These are phyloP conservation scores for Yponomeuta malinellus DNA, from an alignment of 2,888 invertebrate species.

Conservation along the genomic window DNA sequence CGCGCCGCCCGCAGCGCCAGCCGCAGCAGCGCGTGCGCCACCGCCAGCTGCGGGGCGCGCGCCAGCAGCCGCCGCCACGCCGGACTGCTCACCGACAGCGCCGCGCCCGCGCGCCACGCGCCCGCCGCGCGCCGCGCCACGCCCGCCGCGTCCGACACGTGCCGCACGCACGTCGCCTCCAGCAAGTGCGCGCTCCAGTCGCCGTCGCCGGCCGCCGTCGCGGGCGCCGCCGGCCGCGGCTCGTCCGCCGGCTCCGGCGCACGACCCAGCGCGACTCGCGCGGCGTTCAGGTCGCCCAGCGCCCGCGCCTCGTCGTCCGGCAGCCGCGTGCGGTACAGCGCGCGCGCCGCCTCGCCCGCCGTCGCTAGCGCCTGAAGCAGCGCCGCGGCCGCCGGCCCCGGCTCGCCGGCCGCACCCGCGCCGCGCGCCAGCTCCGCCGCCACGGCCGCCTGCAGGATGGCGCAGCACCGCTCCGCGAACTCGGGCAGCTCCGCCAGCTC, in stretches of 20 bases:
- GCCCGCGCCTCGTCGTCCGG: slow-evolving; percentile 45
- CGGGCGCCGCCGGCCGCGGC: background rate
- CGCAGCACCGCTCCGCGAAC: slow-evolving; percentile 77
- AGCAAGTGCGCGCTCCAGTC: slow-evolving; percentile 31
- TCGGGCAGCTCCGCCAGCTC: slow-evolving; percentile 69
- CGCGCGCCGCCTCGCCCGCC: slow-evolving; percentile 49
- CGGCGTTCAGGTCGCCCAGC: slow-evolving; percentile 44
- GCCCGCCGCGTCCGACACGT: background rate
- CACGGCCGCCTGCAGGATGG: slow-evolving; percentile 76
- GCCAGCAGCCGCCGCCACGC: too few species aligned
- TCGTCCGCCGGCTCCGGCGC: slow-evolving; percentile 17
- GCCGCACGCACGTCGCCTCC: slow-evolving; percentile 32
- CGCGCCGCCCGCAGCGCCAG: too few species aligned
- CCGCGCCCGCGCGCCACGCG: background rate
- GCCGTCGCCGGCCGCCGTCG: slow-evolving; percentile 20
- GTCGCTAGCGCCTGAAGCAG: slow-evolving; percentile 56
- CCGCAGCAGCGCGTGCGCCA: too few species aligned
- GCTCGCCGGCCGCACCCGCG: too few species aligned
- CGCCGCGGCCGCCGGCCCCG: slow-evolving; percentile 30
- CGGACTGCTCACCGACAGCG: too few species aligned
- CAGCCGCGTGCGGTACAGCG: slow-evolving; percentile 49
- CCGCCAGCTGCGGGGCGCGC: too few species aligned
- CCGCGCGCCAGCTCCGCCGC: slow-evolving; percentile 55
- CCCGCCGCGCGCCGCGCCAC: slow-evolving; percentile 13
- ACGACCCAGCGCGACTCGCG: slow-evolving; percentile 37